Evolutionary conservation across 2,113 vertebrate genomes (phyloP).

Genomic region (Numida meleagris): DNA sequence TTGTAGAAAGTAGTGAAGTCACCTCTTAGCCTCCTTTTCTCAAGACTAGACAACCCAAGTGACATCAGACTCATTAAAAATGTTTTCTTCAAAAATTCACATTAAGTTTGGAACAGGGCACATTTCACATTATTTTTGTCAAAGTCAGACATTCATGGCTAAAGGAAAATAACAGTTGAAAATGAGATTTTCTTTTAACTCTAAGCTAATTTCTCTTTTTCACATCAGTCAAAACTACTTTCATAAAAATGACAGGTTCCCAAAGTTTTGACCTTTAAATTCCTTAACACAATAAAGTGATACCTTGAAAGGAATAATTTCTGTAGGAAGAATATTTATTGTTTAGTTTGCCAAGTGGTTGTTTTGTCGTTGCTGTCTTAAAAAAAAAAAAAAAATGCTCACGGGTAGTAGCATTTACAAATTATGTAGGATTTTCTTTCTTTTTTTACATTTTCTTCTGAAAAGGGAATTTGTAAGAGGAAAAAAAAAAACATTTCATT

Average conservation of each 20-base stretch:
- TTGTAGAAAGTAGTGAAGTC: background rate
- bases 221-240: background rate
- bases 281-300: background rate
- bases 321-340: background rate
- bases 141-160: rapidly evolving
- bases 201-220: background rate
- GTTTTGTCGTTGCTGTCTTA: background rate
- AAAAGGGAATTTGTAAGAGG: background rate
- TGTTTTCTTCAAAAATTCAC: background rate
- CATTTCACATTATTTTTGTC: background rate
- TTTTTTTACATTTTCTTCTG: background rate
- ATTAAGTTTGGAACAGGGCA: background rate
- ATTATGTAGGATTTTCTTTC: background rate
- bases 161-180: background rate
- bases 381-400: rapidly evolving
- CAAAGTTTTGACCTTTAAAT: background rate
- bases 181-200: background rate
- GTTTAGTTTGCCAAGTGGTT: rapidly evolving
- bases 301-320: background rate
- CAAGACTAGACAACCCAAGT: background rate
- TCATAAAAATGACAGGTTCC: background rate
- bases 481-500: background rate
- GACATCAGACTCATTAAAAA: background rate
- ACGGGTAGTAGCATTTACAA: background rate
- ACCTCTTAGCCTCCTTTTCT: background rate